Conservation (phyloP, 2,888 invertebrate species). For the Melanostoma scalare region DNA sequence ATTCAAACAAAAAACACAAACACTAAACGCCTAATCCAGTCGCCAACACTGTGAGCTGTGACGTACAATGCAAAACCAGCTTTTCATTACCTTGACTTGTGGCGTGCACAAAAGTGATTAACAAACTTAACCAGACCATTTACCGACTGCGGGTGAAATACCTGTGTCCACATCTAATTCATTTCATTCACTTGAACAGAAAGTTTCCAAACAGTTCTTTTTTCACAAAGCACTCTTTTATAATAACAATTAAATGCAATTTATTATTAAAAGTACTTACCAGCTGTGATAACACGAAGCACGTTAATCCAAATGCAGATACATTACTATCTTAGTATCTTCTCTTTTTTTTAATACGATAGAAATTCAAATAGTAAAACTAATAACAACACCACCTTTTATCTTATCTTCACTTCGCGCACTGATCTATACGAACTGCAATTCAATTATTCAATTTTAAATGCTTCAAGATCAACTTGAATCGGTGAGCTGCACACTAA, state of each 20-base stretch:
- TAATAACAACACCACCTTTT: not conserved
- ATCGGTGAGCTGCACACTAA: constrained; percentile 12
- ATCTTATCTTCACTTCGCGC: not conserved
- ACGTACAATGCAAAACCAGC: constrained; percentile 4
- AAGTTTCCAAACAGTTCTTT: not conserved
- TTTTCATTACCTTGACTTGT: constrained; percentile 49
- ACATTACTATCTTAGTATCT: constrained; percentile 7
- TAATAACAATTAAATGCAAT: not conserved
- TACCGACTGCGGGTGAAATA: not conserved
- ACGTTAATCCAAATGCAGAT: constrained; percentile 28
- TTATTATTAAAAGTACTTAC: constrained; percentile 33
- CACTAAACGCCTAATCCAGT: constrained; percentile 6
- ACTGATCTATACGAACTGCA: not conserved
- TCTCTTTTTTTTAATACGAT: constrained; percentile 2
- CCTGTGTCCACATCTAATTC: too few relatives aligned
- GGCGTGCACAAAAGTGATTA: constrained; percentile 4
- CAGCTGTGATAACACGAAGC: not conserved
- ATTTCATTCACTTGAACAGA: too few relatives aligned
- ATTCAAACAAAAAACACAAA: not conserved
- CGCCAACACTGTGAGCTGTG: constrained; percentile 7
- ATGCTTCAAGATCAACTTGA: constrained; percentile 15
- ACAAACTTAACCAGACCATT: not conserved
- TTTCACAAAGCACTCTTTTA: not conserved
- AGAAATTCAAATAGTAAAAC: constrained; percentile 15
- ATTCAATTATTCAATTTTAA: not conserved